Percentiles rank a stretch among this genome's conserved stretches.
Evolutionary conservation across 2,797 vertebrate genomes (phyloP).

Genomic region (Hylomyscus alleni): DNA sequence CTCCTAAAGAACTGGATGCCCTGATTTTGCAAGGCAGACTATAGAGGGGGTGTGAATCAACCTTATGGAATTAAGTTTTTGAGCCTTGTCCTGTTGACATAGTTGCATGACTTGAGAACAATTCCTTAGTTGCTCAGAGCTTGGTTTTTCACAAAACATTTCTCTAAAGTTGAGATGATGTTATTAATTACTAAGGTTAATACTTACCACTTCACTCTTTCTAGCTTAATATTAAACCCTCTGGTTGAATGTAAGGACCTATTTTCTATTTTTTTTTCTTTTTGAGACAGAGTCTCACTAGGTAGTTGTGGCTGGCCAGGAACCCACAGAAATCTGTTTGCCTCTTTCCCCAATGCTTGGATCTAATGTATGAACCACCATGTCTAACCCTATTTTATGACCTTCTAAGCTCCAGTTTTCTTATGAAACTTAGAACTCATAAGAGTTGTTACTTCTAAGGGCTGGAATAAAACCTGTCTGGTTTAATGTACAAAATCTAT

Average conservation of each 20-base stretch:
- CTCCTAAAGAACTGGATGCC: not conserved
- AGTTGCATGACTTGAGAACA: not conserved
- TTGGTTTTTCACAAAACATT: not conserved
- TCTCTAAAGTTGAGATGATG: not conserved
- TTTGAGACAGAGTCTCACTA: not conserved
- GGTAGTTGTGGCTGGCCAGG: not conserved
- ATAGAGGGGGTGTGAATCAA: not conserved
- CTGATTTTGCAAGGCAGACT: no score
- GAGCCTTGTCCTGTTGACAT: not conserved
- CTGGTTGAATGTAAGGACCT: accelerated
- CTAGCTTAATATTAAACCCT: not conserved
- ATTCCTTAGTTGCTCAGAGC: not conserved
- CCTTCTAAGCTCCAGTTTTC: not conserved
- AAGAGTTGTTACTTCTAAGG: no score
- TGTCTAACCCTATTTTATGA: not conserved
- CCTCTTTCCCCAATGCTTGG: no score
- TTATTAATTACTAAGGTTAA: not conserved
- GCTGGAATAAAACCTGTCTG: not conserved
- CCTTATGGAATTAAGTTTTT: no score
- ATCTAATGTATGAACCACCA: not conserved
- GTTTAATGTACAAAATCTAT: not conserved
- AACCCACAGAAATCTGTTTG: not conserved
- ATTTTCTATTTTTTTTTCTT: not conserved
- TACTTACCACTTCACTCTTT: not conserved
- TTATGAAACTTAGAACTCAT: not conserved